These are phyloP conservation scores for Montipora capricornis DNA, from an alignment of 64 coral and sea anemone species.

Conservation along the genomic window DNA sequence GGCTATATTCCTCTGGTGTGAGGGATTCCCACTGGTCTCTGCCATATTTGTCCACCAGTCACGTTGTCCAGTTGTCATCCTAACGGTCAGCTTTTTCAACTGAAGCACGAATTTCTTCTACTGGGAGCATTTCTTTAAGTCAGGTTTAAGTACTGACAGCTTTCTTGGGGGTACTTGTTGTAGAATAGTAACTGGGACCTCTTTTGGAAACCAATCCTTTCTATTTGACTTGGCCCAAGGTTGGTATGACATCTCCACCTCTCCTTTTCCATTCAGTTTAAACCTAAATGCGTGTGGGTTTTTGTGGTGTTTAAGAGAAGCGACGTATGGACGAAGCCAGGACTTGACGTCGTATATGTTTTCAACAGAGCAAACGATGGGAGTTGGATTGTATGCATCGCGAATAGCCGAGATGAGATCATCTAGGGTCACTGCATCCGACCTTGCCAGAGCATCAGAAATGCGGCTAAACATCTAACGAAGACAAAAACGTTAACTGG, in stretches of 20 bases:
- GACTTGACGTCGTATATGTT: not conserved
- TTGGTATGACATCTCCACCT: conserved; percentile 48
- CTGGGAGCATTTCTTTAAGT: conserved; percentile 44
- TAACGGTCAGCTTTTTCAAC: not conserved
- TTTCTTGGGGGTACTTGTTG: not conserved
- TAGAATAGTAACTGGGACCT: not conserved
- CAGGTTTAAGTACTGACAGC: not conserved
- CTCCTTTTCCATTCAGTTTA: not conserved
- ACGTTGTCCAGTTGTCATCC: not conserved
- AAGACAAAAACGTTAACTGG: not conserved
- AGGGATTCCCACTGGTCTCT: not conserved
- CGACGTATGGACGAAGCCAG: not conserved
- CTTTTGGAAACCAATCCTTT: not conserved
- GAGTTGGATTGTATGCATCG: conserved; percentile 2
- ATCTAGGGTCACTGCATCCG: not conserved
- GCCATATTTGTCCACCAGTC: not conserved
- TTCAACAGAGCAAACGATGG: not conserved
- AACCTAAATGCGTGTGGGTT: conserved; percentile 48
- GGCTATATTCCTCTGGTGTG: not conserved
- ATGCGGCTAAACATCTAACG: conserved; percentile 60
- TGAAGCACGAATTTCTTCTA: not conserved
- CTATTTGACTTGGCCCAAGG: not conserved
- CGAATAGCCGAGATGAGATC: not conserved
- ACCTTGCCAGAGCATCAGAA: not conserved
- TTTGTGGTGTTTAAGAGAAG: not conserved